Base-by-base conservation (phyloP, 1,140 invertebrate species). In the Hylyphantes graminicola region DNA sequence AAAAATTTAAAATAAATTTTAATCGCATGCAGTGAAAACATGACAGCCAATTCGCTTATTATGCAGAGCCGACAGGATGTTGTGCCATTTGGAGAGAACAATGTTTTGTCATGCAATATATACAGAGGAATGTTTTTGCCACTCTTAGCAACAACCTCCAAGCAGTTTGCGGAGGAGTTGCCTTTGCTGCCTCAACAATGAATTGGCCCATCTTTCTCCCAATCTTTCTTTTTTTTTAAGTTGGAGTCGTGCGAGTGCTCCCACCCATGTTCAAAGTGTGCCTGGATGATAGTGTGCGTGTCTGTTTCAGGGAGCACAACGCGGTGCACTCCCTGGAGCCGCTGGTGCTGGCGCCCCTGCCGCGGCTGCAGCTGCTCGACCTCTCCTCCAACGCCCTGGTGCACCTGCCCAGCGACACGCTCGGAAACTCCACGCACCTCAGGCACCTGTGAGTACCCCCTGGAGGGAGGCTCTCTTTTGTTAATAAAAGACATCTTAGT, bases 301-400 rank as follows among this genome's bases (percentile, higher is more conserved):
- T 51, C 59, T 51, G 35, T 88, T 88, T 17, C 81, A 90, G 90
- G 57, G 91, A 93, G 85, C 92, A 93, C 86, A 95, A 95, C 89
- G 90, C 90, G 64, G 94, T 95, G 87, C 89, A 87, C 59, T 89
- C 88, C 61, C 92, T 94, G 85, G 91, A 92, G 61, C 64, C 68
- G 21, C 74, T 86, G 15, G 75, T 80, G 82, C 89, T 90, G 50
- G 91, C 89, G 11, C 88, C 89, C 77, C 86, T 90, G 12, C 90
- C 90, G 59, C 90, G 90, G 53, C 91, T 93, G 57, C 75, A 87
- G 61, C 86, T 84, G 10, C 75, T 90, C 53, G 88, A 89, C 87
- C 80, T 90, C 35, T 89, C 88, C 84, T 86, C 87, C 73, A 90
- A 90, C 85, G 80, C 76, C 55, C 86, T 90, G 51, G 85, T 86